Conservation (phyloP, 2,113 vertebrate species). For the Microtus richardsoni region DNA sequence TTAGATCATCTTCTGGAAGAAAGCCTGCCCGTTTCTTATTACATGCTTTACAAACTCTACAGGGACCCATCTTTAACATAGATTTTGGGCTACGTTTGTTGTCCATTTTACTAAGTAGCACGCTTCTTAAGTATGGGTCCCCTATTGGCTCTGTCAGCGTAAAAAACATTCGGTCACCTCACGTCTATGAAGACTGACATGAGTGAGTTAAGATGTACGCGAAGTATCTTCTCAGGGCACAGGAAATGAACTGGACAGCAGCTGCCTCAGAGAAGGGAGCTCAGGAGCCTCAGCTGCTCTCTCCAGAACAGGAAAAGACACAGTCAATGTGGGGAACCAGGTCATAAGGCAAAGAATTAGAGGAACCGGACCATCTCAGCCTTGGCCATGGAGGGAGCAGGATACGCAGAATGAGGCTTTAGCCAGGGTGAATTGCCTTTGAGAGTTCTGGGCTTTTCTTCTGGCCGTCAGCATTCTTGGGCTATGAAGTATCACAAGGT, state of each 20-base stretch:
- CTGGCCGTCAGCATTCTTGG: neutral
- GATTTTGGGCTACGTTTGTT: neutral
- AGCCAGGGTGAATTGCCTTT: neutral
- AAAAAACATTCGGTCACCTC: neutral
- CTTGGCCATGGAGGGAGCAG: neutral
- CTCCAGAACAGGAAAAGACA: neutral
- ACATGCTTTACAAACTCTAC: constrained; percentile 27
- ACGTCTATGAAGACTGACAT: neutral
- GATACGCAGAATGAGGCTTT: neutral
- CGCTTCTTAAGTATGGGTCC: neutral
- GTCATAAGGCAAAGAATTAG: neutral
- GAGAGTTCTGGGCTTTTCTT: neutral
- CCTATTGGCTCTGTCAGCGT: neutral
- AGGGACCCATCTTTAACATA: neutral
- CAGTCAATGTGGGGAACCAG: neutral
- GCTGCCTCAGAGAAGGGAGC: neutral
- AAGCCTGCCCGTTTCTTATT: neutral
- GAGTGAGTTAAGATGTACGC: neutral
- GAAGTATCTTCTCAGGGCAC: neutral
- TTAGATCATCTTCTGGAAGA: constrained; percentile 9
- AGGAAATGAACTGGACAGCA: neutral
- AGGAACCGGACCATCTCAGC: accelerated
- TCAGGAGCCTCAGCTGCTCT: neutral
- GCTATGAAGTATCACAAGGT: neutral
- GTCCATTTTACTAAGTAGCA: constrained; percentile 11